phyloP scores from a whole-genome alignment of 2,888 invertebrate genomes.

The Zonitis immaculata region DNA sequence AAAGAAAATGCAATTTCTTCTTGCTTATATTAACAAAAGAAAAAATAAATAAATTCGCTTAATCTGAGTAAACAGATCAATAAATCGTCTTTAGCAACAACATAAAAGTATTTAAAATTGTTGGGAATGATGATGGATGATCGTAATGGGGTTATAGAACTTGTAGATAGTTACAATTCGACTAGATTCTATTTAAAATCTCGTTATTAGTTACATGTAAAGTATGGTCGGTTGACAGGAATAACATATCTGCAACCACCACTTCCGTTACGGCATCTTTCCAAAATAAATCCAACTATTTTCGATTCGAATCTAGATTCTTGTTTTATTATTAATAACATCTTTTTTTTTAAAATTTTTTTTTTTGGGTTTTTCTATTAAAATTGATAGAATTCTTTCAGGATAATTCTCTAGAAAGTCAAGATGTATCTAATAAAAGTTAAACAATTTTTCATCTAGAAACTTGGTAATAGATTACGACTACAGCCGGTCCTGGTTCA shows the following conservation, averaged over 20 bases:
- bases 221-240: conserved; percentile 8
- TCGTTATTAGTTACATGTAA: not conserved
- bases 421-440: not conserved
- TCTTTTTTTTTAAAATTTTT: no score
- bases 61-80: conserved; percentile 4
- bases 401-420: no score
- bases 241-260: conserved; percentile 18
- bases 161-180: not conserved
- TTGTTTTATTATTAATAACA: no score
- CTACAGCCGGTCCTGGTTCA: not conserved
- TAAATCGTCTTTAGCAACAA: conserved; percentile 3
- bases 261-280: conserved; percentile 8
- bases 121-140: conserved; percentile 1
- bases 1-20: no score
- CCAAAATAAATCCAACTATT: not conserved
- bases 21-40: no score
- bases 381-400: no score
- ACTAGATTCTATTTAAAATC: not conserved
- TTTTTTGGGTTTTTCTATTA: no score
- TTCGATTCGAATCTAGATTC: not conserved
- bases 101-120: not conserved
- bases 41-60: not conserved
- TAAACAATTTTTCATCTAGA: not conserved
- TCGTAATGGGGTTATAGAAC: conserved; percentile 2
- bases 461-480: not conserved